Evolutionary conservation across 2,797 vertebrate species (phyloP).

Genomic region (Sciurus carolinensis): DNA sequence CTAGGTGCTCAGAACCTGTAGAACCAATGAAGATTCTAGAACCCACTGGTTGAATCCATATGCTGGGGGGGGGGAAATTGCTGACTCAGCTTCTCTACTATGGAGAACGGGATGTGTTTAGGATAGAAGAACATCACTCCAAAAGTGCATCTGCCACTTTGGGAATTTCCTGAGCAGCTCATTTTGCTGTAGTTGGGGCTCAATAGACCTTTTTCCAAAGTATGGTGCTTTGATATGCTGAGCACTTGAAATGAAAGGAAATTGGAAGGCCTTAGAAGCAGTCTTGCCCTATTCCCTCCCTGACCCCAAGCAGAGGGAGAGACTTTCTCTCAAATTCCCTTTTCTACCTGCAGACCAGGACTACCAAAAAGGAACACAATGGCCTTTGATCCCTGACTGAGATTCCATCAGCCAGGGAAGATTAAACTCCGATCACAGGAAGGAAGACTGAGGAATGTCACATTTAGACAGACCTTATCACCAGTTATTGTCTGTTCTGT

Average conservation of each 20-base stretch:
- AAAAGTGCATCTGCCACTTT: not conserved
- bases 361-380: not conserved
- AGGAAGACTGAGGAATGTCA: not conserved
- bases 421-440: not conserved
- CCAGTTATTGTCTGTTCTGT: not conserved
- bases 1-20: not conserved
- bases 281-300: not conserved
- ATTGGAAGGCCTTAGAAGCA: not conserved
- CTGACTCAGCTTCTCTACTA: not conserved
- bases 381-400: not conserved
- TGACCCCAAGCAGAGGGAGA: too few species aligned
- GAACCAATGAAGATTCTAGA: not conserved
- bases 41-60: not conserved
- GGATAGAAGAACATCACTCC: not conserved
- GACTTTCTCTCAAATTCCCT: not conserved
- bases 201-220: not conserved
- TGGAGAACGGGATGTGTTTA: not conserved
- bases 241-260: not conserved
- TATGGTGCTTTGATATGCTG: not conserved
- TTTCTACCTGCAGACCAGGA: not conserved
- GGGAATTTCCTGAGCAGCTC: not conserved
- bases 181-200: not conserved
- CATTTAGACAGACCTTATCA: not conserved
- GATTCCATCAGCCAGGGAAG: not conserved
- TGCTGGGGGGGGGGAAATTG: not conserved